Conservation (phyloP, 2,113 vertebrate genomes). For the Actenoides hombroni region DNA sequence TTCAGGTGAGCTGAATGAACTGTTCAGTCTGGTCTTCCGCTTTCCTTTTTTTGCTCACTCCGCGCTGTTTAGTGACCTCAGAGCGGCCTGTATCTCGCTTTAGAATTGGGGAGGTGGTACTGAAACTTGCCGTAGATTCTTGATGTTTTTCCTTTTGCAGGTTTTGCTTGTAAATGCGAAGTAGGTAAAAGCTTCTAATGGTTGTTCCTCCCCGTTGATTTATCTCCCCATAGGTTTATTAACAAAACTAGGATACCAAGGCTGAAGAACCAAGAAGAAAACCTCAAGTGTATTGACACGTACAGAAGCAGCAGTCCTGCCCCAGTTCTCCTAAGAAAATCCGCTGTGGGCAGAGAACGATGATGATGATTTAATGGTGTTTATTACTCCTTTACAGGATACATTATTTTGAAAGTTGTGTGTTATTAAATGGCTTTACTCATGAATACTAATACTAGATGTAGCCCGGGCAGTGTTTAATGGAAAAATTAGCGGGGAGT, state of each 20-base stretch:
- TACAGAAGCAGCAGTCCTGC: conserved; percentile 90
- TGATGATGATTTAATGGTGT: conserved; percentile 85
- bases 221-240: conserved; percentile 99
- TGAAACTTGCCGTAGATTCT: conserved; percentile 81
- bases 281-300: conserved; percentile 98
- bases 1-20: conserved; percentile 95
- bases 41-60: conserved; percentile 74
- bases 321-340: conserved; percentile 89
- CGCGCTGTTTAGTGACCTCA: conserved; percentile 74
- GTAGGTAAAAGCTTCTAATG: conserved; percentile 93
- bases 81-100: conserved; percentile 76
- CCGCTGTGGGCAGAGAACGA: conserved; percentile 88
- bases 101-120: conserved; percentile 80
- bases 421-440: conserved; percentile 75
- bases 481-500: conserved; percentile 23
- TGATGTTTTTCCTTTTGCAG: conserved; percentile 85
- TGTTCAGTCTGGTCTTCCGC: conserved; percentile 83
- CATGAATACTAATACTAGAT: conserved; percentile 44
- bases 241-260: conserved; percentile 97
- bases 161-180: conserved; percentile 78
- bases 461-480: conserved; percentile 53
- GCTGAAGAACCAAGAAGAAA: conserved; percentile 97
- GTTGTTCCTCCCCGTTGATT: conserved; percentile 98
- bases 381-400: conserved; percentile 88
- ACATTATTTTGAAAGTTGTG: conserved; percentile 71